Percentiles rank a stretch among this genome's conserved stretches.
phyloP scores from a whole-genome alignment of 30 jellyfish, hydroid and myxozoan genomes.

The Sanderia malayensis region DNA sequence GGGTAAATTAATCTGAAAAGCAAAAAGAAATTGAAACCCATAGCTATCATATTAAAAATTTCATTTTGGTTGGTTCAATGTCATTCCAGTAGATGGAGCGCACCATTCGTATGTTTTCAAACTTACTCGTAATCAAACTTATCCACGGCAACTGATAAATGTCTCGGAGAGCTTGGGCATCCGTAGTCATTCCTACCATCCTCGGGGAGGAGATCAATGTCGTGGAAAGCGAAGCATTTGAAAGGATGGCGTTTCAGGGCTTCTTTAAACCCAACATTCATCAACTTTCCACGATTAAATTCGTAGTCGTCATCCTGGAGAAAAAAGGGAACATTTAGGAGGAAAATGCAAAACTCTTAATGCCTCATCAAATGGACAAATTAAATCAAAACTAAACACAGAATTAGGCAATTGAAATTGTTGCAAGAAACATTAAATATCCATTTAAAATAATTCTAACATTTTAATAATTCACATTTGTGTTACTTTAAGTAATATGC shows the following conservation, averaged over 20 bases:
- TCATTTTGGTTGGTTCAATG: no score
- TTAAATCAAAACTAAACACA: no score
- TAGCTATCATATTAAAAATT: no score
- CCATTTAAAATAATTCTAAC: no score
- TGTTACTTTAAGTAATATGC: no score
- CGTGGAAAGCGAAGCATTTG: conserved; percentile 89
- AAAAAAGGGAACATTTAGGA: background rate
- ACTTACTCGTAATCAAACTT: conserved; percentile 65
- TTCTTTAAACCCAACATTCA: conserved; percentile 91
- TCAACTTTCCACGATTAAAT: conserved; percentile 92
- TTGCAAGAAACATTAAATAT: no score
- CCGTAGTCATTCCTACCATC: conserved; percentile 87
- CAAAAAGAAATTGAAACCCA: background rate
- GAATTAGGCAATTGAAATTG: no score
- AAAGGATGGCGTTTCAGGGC: conserved; percentile 53
- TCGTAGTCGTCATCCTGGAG: conserved; percentile 65
- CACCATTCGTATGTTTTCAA: no score
- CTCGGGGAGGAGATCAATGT: conserved; percentile 94
- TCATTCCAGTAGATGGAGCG: no score
- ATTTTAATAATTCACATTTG: no score
- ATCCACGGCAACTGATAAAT: conserved; percentile 88
- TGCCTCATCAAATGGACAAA: no score
- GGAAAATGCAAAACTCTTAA: no score
- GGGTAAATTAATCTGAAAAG: conserved; percentile 45
- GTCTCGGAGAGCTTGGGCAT: conserved; percentile 90